Base-by-base conservation (phyloP, 2,113 vertebrate genomes). In the Talpa occidentalis region DNA sequence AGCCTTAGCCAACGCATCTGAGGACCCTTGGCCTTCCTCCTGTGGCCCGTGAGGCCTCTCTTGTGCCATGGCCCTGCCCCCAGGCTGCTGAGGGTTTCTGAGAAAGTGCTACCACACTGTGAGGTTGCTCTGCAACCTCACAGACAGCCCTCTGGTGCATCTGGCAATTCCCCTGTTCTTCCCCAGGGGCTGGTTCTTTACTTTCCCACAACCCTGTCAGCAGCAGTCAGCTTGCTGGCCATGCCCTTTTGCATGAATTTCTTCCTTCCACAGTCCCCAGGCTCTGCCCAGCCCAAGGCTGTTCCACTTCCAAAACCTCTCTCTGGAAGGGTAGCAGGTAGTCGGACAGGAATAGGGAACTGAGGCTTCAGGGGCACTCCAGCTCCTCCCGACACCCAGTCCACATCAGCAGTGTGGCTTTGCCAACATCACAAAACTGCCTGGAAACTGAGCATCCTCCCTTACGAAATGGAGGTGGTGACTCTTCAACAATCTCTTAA, bases 121-220 rank as follows among this genome's bases (percentile, higher is more conserved):
- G n/a, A n/a, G 22, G 0, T 2, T 56, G 5, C 10, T 26, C n/a
- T 80, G 4, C 6, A 5, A 70, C n/a, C 32, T 40, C 32, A 12
- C 0, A 0, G 21, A 24, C 52, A 3, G 67, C 8, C 35, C 26
- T 14, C 66, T 47, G 3, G 1, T 2, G 0, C 35, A 6, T n/a
- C 37, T 0, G 14, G 77, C 24, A n/a, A 22, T 8, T 35, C 28
- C 69, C 52, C 32, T 16, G 21, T 26, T 40, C n/a, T 76, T 49
- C 81, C 66, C 32, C 74, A 42, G 66, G 17, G 66, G 24, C 80
- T 66, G 59, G 22, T 21, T 88, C 73, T 30, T 28, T 30, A 66
- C 60, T 62, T 84, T 56, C 72, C 73, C 32, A 32, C 56, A 76
- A 30, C 11, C 12, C 42, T 90, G 52, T 78, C 1, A 0, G 28